Percentiles rank a stretch among this genome's conserved stretches.
Evolutionary conservation across 92 coral and sea anemone genomes (phyloP).

Genomic region (Phenganax subtilis): DNA sequence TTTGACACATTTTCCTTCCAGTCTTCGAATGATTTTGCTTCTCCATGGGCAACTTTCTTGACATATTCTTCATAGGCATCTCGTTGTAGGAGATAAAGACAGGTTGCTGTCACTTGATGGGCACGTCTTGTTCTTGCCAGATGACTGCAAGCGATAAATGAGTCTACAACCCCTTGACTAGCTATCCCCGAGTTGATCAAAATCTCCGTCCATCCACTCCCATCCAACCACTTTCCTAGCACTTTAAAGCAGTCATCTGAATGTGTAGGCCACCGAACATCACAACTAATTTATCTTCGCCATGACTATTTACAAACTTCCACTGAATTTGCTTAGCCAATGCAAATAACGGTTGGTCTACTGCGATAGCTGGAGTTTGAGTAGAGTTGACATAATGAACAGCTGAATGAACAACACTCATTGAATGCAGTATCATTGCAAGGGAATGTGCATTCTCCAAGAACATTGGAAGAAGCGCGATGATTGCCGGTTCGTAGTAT

Average conservation of each 20-base stretch:
- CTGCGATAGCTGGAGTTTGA: constrained; percentile 46
- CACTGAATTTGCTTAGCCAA: constrained; percentile 58
- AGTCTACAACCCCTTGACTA: constrained; percentile 36
- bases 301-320: constrained; percentile 18
- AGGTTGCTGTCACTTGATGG: constrained; percentile 53
- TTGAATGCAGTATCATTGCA: constrained; percentile 57
- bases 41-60: not conserved
- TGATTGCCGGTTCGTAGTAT: constrained; percentile 30
- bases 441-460: constrained; percentile 45
- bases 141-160: constrained; percentile 27
- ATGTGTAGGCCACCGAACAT: constrained; percentile 53
- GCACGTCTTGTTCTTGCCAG: constrained; percentile 55
- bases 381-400: constrained; percentile 36
- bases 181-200: constrained; percentile 40
- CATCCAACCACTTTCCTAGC: constrained; percentile 42
- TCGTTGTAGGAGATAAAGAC: not conserved
- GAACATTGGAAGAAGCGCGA: constrained; percentile 33
- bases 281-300: constrained; percentile 39
- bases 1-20: constrained; percentile 34
- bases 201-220: constrained; percentile 50
- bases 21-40: constrained; percentile 31
- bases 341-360: constrained; percentile 53
- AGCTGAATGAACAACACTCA: constrained; percentile 41
- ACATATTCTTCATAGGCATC: not conserved
- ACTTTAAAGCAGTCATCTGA: constrained; percentile 50